Percentiles rank a stretch among this genome's conserved stretches.
phyloP scores from a whole-genome alignment of 2,797 vertebrate species.

The Botia kubotai region DNA sequence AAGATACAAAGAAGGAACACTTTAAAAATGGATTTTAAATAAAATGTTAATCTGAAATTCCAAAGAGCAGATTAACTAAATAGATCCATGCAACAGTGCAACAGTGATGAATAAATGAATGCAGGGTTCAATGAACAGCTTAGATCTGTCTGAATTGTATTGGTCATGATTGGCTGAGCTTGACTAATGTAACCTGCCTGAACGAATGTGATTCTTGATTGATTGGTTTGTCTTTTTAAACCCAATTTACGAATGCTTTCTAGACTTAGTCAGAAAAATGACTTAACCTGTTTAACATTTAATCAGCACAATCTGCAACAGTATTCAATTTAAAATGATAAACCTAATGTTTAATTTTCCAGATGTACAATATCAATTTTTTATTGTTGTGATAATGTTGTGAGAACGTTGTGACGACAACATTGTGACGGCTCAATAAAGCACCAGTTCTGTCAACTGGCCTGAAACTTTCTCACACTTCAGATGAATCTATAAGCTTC shows the following conservation, averaged over 20 bases:
- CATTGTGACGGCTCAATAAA: too few relatives aligned
- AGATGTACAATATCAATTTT: neutral
- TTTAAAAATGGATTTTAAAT: neutral
- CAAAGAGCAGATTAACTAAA: neutral
- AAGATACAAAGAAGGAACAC: neutral
- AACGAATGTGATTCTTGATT: neutral
- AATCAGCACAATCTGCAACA: neutral
- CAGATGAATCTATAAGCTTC: neutral
- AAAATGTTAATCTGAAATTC: neutral
- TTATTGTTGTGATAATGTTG: neutral
- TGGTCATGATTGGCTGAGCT: neutral
- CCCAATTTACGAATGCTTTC: neutral
- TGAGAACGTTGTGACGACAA: neutral
- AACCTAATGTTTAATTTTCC: neutral
- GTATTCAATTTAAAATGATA: neutral
- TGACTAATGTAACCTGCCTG: neutral
- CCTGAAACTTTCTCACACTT: neutral
- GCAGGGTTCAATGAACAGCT: neutral
- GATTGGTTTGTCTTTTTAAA: too few relatives aligned
- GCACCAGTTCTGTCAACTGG: neutral
- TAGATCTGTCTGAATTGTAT: too few relatives aligned
- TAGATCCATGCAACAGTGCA: neutral
- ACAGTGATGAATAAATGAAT: too few relatives aligned
- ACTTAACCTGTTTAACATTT: neutral
- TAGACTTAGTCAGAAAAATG: neutral